Evolutionary conservation across 1,140 invertebrate species (phyloP), one percentile per base, ranked within the genome.

Genomic region (Bombus waltoni): DNA sequence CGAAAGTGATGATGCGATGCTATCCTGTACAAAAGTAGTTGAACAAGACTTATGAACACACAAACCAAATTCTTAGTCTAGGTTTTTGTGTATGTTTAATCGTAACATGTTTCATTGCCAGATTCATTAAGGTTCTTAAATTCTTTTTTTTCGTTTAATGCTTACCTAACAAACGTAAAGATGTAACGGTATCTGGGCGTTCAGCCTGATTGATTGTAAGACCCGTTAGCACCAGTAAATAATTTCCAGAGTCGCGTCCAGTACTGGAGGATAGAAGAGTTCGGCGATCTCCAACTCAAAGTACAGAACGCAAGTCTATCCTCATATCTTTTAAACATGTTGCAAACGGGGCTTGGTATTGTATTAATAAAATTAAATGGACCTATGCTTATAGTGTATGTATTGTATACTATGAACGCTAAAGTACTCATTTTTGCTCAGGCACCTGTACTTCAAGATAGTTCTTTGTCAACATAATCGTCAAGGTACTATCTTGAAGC

Each of bases 1-100:
- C 86, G 87, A 78, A 83, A 91, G 77, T 89, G 88, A 91, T 91
- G 82, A 93, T 87, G 88, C 88, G 83, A 90, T 92, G 89, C 87
- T 92, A 92, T 92, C 91, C 89, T 92, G 91, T 92, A 93, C 92
- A 93, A 93, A 92, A 92, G 81, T 92, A 89, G 88, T 89, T 89
- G 90, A 92, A 92, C 89, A 92, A 92, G 90, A 91, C 53, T 87
- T 84, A 91, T 91, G 91, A 93, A 93, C 89, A 93, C 90, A 92
- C 90, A 91, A 93, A 92, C 87, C 89, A 91, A 92, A 92, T 92
- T 91, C 92, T 92, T 92, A 93, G 86, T 86, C 88, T 91, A 92
- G 72, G 76, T 88, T 87, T 87, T 83, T 59, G 82, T 92, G 89
- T 88, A 87, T 77, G 83, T 88, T 88, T 81, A 79, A 86, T 89